Evolutionary conservation across 2,888 invertebrate species (phyloP), one percentile per base, ranked within the genome.

Genomic region (Agrypnus murinus): DNA sequence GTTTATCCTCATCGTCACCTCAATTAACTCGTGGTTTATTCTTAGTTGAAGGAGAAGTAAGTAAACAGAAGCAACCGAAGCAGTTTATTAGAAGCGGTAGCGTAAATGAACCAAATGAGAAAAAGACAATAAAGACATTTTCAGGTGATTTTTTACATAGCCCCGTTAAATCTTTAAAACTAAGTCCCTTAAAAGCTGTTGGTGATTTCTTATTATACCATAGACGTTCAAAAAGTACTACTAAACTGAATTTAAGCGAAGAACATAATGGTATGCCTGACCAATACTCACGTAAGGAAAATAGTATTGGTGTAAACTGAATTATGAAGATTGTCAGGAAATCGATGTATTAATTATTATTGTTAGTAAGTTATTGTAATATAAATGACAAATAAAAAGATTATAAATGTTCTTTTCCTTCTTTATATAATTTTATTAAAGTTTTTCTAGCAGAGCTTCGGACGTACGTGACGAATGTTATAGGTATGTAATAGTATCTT

Each of bases 151-250:
- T 38, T 48, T 19, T 45, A 4, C 74, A 73, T 36, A 84, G 80
- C 72, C 82, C 83, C 1, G 83, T 84, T 36, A 84, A 78, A 69
- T 78, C 75, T 38, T 34, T 79, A 12, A 79, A 83, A 75, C 81
- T 86, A 38, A 86, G 86, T 75, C 87, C 87, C 1, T 77, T 87
- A 7, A 85, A 84, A 75, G 83, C 84, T n/a, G 84, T 87, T 73
- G 86, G 86, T 66, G 86, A 83, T 70, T 84, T 86, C 50, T 82
- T 87, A 71, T 85, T 84, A 78, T 81, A 75, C 78, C 82, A 46
- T 48, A 69, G 36, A 45, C 48, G 63, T 32, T 38, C 65, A 9
- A 82, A 78, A 25, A 84, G 84, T 82, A 83, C 85, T 77, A 85
- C 84, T 78, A 80, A 85, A 64, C 82, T 85, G 74, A 85, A 85